Evolutionary conservation across 2,888 invertebrate species (phyloP).

Genomic region (Diarsia brunnea): DNA sequence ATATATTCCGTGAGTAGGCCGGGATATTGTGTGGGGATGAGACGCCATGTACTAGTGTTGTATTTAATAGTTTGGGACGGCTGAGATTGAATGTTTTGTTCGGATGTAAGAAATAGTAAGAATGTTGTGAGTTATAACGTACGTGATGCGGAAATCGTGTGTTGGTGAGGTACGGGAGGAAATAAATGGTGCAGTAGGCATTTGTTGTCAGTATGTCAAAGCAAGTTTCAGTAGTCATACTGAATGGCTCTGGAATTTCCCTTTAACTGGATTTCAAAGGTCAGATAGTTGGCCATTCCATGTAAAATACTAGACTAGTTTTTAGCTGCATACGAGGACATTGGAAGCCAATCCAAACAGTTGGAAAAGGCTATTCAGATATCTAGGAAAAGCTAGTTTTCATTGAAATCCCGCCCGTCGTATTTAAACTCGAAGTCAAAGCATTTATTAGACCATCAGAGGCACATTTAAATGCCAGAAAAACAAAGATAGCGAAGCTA

Average conservation of each 20-base stretch:
- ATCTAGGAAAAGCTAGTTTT: background rate
- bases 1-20: slow-evolving; percentile 55
- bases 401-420: background rate
- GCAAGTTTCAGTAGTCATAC: too few relatives aligned
- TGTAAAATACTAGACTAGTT: background rate
- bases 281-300: background rate
- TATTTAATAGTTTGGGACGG: slow-evolving; percentile 34
- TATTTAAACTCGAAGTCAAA: background rate
- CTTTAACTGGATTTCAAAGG: background rate
- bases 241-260: background rate
- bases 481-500: too few relatives aligned
- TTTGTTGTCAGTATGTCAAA: background rate
- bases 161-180: background rate
- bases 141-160: background rate
- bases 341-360: background rate
- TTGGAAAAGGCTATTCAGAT: background rate
- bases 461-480: too few relatives aligned
- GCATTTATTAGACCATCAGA: too few relatives aligned
- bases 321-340: background rate
- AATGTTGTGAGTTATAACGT: background rate
- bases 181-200: background rate
- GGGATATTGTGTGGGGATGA: slow-evolving; percentile 32
- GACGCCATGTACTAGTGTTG: slow-evolving; percentile 48
- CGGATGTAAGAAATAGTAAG: background rate
- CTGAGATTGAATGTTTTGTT: slow-evolving; percentile 40